Base-by-base conservation (phyloP, 2,113 vertebrate species). In the Bubo scandiacus region DNA sequence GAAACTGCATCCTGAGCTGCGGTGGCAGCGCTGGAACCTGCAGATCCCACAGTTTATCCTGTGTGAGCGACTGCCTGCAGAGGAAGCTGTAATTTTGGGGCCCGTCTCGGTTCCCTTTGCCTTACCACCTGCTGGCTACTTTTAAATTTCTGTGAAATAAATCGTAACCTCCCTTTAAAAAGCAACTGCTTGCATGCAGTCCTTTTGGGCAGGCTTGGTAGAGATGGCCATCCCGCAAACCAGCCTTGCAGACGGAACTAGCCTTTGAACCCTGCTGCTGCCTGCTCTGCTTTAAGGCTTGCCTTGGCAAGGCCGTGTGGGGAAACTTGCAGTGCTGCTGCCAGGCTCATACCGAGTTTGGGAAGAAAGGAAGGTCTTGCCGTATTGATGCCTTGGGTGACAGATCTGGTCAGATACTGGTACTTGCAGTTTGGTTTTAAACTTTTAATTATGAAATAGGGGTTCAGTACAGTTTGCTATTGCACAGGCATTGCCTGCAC, bases 41-140 rank as follows among this genome's bases (percentile, higher is more conserved):
- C 17, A 21, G 42, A 49, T 58, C 55, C 61, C 25, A 5, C 43
- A 34, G n/a, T 27, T 36, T 0, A 1, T 81, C 54, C 63, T 61
- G 22, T 0, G 1, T 11, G 21, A 78, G 65, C 0, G 1, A 34
- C 10, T 73, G 36, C 23, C 29, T n/a, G 30, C 43, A 32, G 61
- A 65, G 61, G 3, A 59, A 63, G 21, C 54, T 45, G 25, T 34
- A 68, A 20, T 27, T 72, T n/a, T 3, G 5, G 49, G n/a, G 27
- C 19, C 27, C 1, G 1, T 23, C 27, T 45, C 0, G 0, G 5
- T 15, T 52, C 5, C 15, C 58, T 80, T 67, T 86, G 45, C 70
- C 20, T 84, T 40, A 13, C 34, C 7, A 3, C n/a, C n/a, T 79
- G 62, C 59, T 54, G 36, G 5, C 5, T 57, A 70, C 36, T 27